Evolutionary conservation across 2,113 vertebrate species (phyloP), one percentile per base, ranked within the genome.

Genomic region (Ciconia maguari): DNA sequence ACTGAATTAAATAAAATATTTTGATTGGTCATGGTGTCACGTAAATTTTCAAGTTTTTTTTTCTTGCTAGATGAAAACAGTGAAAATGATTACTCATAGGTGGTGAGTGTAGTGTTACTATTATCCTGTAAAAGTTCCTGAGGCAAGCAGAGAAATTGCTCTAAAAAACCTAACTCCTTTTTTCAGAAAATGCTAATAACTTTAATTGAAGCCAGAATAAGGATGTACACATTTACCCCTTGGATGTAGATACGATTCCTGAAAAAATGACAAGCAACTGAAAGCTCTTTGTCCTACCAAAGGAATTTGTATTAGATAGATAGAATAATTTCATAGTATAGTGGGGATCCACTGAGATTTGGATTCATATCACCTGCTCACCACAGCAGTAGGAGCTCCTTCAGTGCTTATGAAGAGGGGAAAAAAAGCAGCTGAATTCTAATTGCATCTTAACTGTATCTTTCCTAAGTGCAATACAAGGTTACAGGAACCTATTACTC

Each of bases 61-160:
- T 74, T 16, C 24, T 54, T 93, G 4, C 26, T 66, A 89, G 74
- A 83, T 0, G 19, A 91, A 93, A 91, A 25, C 74, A 94, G 83
- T 92, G 86, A 94, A 86, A 91, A 74, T 93, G 94, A 96, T 96
- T 96, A 94, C 92, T 97, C 94, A 92, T 79, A 87, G 70, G 49
- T 87, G 49, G 27, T 95, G 84, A 94, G 26, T 76, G 51, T 85
- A 94, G 91, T 95, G 93, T 94, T 97, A 95, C 96, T 94, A 93
- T 92, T 97, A 91, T 72, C 62, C 61, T 5, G 0, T 84, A 79
- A 81, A 92, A 89, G 29, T 79, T 93, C 60, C 74, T 17, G 41
- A 93, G 57, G 87, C 66, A 92, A 90, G 44, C 48, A 72, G 16
- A 83, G 89, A 83, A 66, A 89, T 61, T 61, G 13, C 51, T 89